phyloP scores from a whole-genome alignment of 2,797 vertebrate species.

The Dryobates pubescens region DNA sequence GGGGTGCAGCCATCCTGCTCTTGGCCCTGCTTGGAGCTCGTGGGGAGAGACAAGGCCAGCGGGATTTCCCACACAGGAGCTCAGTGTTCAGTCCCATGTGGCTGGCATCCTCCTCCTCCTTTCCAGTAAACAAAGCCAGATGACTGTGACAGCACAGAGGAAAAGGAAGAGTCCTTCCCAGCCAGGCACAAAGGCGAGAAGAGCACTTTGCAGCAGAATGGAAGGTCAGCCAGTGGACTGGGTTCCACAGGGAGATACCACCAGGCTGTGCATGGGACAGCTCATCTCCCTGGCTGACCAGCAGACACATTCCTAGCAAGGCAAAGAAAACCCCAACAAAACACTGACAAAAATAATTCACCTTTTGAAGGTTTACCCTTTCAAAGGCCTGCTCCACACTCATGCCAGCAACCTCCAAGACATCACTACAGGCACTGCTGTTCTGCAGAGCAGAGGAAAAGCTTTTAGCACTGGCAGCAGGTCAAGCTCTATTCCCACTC shows the following conservation, averaged over 20 bases:
- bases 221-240: not conserved
- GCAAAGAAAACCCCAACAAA: not conserved
- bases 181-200: not conserved
- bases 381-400: not conserved
- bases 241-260: not conserved
- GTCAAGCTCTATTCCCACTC: not conserved
- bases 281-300: not conserved
- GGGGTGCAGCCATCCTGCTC: not conserved
- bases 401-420: not conserved
- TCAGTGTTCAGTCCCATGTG: accelerated
- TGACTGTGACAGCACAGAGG: not conserved
- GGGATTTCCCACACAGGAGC: not conserved
- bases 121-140: not conserved
- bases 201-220: not conserved
- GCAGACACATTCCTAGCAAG: not conserved
- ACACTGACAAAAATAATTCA: not conserved
- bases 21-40: not conserved
- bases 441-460: not conserved
- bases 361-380: not conserved
- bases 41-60: not conserved
- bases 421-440: not conserved
- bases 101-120: not conserved
- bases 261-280: accelerated
- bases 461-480: not conserved
- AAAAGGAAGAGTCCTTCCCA: not conserved